Evolutionary conservation across 2,113 vertebrate genomes (phyloP).

Genomic region (Chloebia gouldiae): DNA sequence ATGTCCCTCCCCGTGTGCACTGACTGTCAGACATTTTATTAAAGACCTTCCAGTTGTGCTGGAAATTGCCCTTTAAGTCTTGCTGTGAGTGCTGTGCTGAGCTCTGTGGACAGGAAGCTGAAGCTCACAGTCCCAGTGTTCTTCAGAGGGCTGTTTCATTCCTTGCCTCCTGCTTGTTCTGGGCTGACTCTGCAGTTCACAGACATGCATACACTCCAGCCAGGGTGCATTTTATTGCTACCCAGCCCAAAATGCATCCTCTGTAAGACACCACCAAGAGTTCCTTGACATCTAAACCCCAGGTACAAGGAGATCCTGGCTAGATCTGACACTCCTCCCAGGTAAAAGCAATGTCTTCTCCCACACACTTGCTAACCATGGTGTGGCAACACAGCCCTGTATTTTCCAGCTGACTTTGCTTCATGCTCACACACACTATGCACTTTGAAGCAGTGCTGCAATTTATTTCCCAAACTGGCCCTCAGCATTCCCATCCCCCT

Average conservation of each 20-base stretch:
- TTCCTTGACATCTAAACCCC: neutral
- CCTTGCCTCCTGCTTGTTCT: neutral
- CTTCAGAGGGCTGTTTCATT: neutral
- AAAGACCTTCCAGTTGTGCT: neutral
- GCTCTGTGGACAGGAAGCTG: neutral
- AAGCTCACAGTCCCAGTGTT: neutral
- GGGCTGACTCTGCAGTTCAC: neutral
- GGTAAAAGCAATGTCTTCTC: neutral
- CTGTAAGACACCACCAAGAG: neutral
- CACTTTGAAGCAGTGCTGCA: neutral
- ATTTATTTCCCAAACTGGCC: neutral
- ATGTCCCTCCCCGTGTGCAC: neutral
- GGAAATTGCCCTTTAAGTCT: neutral
- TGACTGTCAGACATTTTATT: neutral
- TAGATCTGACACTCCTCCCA: neutral
- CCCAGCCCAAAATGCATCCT: neutral
- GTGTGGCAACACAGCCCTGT: neutral
- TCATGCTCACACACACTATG: neutral
- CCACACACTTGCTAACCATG: rapidly evolving
- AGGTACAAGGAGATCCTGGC: neutral
- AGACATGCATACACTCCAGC: neutral
- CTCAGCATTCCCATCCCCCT: neutral
- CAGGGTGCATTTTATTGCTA: neutral
- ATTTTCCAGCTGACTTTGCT: neutral
- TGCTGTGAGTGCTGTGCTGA: neutral